phyloP scores from a whole-genome alignment of 2,113 vertebrate species.

The Macquaria australasica region DNA sequence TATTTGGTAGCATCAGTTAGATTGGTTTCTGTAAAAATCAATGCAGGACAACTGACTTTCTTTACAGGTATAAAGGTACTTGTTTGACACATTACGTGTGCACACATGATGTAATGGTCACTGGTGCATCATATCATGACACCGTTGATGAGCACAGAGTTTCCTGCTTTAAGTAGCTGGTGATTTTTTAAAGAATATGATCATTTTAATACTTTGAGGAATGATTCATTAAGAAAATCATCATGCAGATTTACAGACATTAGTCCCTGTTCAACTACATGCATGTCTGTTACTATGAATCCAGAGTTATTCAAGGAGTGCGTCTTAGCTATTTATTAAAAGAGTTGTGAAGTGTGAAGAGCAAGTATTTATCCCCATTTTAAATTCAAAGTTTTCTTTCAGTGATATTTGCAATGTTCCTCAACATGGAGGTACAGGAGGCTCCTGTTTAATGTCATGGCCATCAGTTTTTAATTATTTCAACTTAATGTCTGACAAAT shows the following conservation, averaged over 20 bases:
- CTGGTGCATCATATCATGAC: too few relatives aligned
- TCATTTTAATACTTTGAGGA: too few relatives aligned
- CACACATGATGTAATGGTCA: too few relatives aligned
- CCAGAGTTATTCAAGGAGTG: neutral
- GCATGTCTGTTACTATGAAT: neutral
- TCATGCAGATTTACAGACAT: too few relatives aligned
- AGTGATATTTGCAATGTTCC: neutral
- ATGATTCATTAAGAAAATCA: too few relatives aligned
- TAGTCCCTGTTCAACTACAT: too few relatives aligned
- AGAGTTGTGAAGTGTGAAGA: neutral
- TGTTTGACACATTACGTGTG: too few relatives aligned
- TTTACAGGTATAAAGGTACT: neutral
- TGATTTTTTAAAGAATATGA: too few relatives aligned
- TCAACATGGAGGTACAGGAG: neutral
- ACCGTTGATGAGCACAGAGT: too few relatives aligned
- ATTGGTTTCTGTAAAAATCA: neutral
- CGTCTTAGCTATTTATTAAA: neutral
- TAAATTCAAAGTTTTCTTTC: too few relatives aligned
- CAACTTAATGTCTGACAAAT: too few relatives aligned
- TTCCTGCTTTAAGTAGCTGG: too few relatives aligned
- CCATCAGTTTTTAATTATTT: neutral
- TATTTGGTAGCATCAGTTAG: neutral
- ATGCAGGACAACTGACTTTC: neutral
- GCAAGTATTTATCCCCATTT: neutral
- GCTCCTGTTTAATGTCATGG: neutral